A percentile compares a stretch with the other conserved stretches of the same genome.
phyloP scores from a whole-genome alignment of 2,888 invertebrate species.

The Nesidiocoris tenuis region DNA sequence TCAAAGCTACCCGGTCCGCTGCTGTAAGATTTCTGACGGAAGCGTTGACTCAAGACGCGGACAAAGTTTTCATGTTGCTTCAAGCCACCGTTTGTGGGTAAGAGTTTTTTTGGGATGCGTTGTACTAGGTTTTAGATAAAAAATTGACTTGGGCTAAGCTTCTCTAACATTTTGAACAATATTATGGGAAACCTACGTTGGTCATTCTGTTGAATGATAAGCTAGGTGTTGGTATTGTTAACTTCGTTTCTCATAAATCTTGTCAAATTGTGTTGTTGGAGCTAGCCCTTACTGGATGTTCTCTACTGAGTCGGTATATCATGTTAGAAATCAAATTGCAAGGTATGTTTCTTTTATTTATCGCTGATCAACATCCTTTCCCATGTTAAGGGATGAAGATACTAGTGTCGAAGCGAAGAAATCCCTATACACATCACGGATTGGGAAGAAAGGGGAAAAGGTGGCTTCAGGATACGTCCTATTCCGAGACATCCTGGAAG shows the following conservation, averaged over 20 bases:
- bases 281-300: no score
- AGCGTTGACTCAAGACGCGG: slow-evolving; percentile 30
- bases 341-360: no score
- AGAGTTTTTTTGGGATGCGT: slow-evolving; percentile 53
- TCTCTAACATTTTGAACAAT: neutral
- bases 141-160: neutral
- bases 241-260: no score
- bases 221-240: no score
- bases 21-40: slow-evolving; percentile 76
- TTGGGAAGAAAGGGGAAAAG: slow-evolving; percentile 25
- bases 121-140: neutral
- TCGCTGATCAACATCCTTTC: no score
- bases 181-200: no score
- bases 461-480: slow-evolving; percentile 7
- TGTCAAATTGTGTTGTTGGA: no score
- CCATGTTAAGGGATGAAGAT: slow-evolving; percentile 56
- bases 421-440: slow-evolving; percentile 54
- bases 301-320: no score
- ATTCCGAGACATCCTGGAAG: slow-evolving; percentile 29
- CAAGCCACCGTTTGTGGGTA: slow-evolving; percentile 81
- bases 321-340: no score
- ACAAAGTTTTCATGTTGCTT: slow-evolving; percentile 58
- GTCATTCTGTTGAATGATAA: no score
- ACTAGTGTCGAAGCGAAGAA: slow-evolving; percentile 52
- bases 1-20: slow-evolving; percentile 71